Percentiles rank a stretch among this genome's conserved stretches.
Conservation (phyloP, 2,888 invertebrate genomes). For the Cerceris ruficornis region DNA sequence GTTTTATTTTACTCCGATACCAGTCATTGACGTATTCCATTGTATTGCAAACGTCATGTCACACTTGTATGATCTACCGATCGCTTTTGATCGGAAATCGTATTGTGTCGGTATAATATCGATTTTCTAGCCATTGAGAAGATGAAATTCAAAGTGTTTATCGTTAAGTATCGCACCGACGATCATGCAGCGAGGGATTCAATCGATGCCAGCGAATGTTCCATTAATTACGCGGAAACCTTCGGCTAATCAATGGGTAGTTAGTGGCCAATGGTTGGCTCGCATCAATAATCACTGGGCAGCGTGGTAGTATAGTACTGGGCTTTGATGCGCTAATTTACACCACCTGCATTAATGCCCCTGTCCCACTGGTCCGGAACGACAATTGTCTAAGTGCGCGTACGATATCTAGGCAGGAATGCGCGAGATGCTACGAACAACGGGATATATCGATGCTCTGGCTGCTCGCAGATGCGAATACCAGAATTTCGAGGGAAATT, state of each 20-base stretch:
- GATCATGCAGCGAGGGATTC: conserved; percentile 29
- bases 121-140: no score
- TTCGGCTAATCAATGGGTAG: conserved; percentile 79
- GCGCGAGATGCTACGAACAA: conserved; percentile 37
- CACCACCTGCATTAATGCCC: conserved; percentile 73
- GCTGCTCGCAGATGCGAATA: conserved; percentile 24
- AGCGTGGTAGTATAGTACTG: conserved; percentile 65
- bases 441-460: conserved; percentile 53
- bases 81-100: no score
- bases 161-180: neutral
- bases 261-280: conserved; percentile 78
- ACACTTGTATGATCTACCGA: no score
- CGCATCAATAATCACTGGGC: conserved; percentile 78
- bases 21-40: neutral
- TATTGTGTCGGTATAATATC: no score
- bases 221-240: conserved; percentile 78
- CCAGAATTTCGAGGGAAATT: neutral
- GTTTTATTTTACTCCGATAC: neutral
- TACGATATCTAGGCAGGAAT: conserved; percentile 43
- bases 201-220: conserved; percentile 69
- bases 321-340: conserved; percentile 78
- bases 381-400: conserved; percentile 65
- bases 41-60: neutral
- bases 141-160: no score
- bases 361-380: conserved; percentile 63